A percentile compares a stretch with the other conserved stretches of the same genome.
Evolutionary conservation across 2,888 invertebrate genomes (phyloP).

Genomic region (Trachelus troglodyta): DNA sequence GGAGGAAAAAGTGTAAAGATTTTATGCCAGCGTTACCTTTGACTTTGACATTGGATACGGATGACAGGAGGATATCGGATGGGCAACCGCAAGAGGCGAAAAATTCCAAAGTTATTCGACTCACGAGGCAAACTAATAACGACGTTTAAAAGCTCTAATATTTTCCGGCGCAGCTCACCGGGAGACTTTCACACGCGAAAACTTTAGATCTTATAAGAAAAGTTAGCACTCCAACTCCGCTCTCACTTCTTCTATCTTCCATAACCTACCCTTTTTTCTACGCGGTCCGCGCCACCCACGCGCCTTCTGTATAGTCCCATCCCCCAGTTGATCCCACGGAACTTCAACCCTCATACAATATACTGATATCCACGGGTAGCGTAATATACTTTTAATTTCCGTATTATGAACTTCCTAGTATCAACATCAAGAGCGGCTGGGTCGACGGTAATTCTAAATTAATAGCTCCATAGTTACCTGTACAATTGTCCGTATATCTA

Average conservation of each 20-base stretch:
- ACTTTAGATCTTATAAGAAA: conserved; percentile 63
- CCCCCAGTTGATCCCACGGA: conserved; percentile 26
- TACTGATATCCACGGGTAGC: conserved; percentile 38
- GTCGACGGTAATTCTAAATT: neutral
- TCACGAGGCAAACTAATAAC: conserved; percentile 59
- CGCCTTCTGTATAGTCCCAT: conserved; percentile 23
- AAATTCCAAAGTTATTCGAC: conserved; percentile 49
- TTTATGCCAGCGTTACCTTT: neutral
- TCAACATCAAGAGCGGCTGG: neutral
- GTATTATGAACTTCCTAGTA: conserved; percentile 61
- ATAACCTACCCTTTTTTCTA: conserved; percentile 15
- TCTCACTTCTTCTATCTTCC: conserved; percentile 44
- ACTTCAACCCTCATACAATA: neutral
- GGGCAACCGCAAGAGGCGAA: neutral
- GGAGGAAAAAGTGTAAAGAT: neutral
- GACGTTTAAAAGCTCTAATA: conserved; percentile 61
- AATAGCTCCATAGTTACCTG: conserved; percentile 22
- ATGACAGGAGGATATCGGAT: neutral
- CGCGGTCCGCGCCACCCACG: conserved; percentile 10
- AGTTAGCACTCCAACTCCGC: conserved; percentile 53
- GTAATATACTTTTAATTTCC: conserved; percentile 64
- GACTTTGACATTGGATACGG: neutral
- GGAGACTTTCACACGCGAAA: conserved; percentile 55
- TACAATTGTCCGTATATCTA: neutral
- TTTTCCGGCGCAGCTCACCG: conserved; percentile 46